Evolutionary conservation across 2,888 invertebrate genomes (phyloP).

Genomic region (Rotaria socialis): DNA sequence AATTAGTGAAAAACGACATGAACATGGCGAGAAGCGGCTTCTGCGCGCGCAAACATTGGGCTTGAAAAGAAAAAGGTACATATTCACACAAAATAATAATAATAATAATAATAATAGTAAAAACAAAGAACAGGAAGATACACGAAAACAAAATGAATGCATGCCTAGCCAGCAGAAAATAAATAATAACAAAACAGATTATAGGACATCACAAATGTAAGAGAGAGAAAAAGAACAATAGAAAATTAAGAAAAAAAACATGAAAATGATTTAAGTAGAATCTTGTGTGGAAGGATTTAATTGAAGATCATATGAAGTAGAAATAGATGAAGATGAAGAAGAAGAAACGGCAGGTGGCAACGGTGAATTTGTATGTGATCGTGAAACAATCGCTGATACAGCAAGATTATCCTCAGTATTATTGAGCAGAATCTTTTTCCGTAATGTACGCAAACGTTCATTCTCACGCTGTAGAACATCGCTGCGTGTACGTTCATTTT

Average conservation of each 20-base stretch:
- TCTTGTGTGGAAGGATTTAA: not conserved
- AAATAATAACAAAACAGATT: constrained; percentile 10
- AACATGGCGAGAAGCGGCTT: constrained; percentile 17
- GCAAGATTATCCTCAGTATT: not conserved
- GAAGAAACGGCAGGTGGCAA: not conserved
- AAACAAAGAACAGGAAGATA: not conserved
- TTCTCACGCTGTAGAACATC: constrained; percentile 28
- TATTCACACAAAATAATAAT: constrained; percentile 17
- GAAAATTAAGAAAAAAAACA: not conserved
- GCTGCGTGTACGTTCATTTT: not conserved
- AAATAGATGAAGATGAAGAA: too few relatives aligned
- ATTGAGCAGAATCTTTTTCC: not conserved
- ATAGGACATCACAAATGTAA: constrained; percentile 15
- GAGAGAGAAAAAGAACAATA: not conserved
- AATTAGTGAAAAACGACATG: not conserved
- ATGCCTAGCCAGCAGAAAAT: constrained; percentile 6
- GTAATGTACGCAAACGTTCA: constrained; percentile 25
- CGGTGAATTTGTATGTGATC: constrained; percentile 32
- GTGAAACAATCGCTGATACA: not conserved
- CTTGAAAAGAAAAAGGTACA: not conserved
- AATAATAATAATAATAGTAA: too few relatives aligned
- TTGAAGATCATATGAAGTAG: not conserved
- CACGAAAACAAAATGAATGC: constrained; percentile 10
- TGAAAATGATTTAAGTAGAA: not conserved
- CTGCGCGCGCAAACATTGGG: not conserved